Conservation (phyloP, 2,113 vertebrate species). For the Rhinolophus ferrumequinum region DNA sequence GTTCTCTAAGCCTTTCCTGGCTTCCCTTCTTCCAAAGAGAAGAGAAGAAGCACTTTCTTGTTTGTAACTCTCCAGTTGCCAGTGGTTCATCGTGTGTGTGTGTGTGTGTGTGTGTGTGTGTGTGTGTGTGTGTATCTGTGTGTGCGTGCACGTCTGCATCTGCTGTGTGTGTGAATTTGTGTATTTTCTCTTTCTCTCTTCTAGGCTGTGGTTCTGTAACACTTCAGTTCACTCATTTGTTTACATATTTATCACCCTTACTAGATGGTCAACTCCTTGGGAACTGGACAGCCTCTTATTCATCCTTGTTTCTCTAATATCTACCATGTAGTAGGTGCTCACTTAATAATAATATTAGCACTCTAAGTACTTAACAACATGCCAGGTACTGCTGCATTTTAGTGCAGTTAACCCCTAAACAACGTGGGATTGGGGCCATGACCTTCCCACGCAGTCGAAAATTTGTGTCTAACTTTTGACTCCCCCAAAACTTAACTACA, state of each 20-base stretch:
- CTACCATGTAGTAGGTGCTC: background rate
- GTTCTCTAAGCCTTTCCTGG: background rate
- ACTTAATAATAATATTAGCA: background rate
- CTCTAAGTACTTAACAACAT: background rate
- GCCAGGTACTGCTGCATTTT: background rate
- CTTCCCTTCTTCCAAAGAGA: background rate
- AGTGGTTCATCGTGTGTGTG: background rate
- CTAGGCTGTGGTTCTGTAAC: background rate
- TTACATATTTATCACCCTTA: background rate
- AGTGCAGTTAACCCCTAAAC: background rate
- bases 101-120: too few species aligned
- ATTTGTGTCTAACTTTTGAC: background rate
- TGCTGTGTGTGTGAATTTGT: background rate
- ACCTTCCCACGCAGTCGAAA: background rate
- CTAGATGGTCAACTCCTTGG: background rate
- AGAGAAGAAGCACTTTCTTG: background rate
- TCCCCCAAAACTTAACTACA: background rate
- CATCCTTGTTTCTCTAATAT: background rate
- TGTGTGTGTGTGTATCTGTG: too few species aligned
- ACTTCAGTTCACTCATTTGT: background rate
- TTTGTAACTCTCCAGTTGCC: background rate
- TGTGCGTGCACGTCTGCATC: too few species aligned
- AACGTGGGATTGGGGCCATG: background rate
- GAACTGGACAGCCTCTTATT: background rate
- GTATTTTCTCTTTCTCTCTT: background rate